These are phyloP conservation scores for Choreutis nemorana DNA, from an alignment of 2,888 invertebrate genomes.

Conservation along the genomic window DNA sequence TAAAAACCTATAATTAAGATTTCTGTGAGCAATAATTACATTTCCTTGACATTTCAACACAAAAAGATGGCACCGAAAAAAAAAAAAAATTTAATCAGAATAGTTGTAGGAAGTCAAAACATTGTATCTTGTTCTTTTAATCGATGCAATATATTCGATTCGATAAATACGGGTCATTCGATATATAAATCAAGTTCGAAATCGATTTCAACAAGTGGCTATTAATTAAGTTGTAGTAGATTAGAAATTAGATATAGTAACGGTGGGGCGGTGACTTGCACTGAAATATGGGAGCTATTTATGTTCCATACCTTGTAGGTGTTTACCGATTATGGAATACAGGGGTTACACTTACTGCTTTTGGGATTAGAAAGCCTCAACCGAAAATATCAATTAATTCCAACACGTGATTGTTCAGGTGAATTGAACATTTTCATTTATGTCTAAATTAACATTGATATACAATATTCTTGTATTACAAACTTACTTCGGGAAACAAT, in stretches of 20 bases:
- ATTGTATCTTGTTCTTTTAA: slow-evolving; percentile 27
- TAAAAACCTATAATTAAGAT: no score
- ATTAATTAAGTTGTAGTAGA: slow-evolving; percentile 66
- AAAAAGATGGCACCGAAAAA: slow-evolving; percentile 21
- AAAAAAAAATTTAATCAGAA: slow-evolving; percentile 21
- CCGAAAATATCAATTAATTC: no score
- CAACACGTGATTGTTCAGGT: no score
- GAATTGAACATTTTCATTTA: no score
- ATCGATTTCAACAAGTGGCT: slow-evolving; percentile 66
- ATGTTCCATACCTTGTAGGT: no score
- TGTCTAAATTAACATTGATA: no score
- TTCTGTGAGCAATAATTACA: no score
- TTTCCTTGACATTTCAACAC: slow-evolving; percentile 32
- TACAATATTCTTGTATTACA: no score
- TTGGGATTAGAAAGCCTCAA: no score
- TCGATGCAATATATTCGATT: slow-evolving; percentile 39
- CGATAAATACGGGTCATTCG: slow-evolving; percentile 58
- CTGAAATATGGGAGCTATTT: slow-evolving; percentile 41
- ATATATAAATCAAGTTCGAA: slow-evolving; percentile 60
- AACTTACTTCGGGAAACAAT: no score
- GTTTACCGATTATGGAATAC: no score
- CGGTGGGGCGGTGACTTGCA: slow-evolving; percentile 39
- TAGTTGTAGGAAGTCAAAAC: slow-evolving; percentile 23
- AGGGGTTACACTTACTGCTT: no score
- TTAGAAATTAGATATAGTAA: slow-evolving; percentile 59